Evolutionary conservation across 23 tunicate genomes (phyloP).

Genomic region (Ciona savignyi): DNA sequence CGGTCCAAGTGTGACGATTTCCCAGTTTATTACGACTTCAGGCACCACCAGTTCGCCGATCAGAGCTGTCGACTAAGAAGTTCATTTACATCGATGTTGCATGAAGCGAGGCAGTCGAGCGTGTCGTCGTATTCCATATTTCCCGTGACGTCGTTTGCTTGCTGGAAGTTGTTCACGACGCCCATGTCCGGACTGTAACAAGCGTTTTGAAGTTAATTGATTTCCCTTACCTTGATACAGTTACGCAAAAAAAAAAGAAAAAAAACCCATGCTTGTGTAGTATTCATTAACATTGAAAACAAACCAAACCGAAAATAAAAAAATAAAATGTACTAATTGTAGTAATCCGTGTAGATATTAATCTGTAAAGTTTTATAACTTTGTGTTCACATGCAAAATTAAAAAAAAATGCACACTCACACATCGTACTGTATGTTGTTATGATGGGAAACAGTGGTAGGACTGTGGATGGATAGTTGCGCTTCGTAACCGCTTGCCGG

Average conservation of each 20-base stretch:
- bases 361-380: not conserved
- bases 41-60: too few species aligned
- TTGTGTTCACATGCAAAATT: not conserved
- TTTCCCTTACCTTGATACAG: too few species aligned
- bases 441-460: slow-evolving; percentile 53
- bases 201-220: too few species aligned
- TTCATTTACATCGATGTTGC: slow-evolving; percentile 86
- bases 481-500: slow-evolving; percentile 78
- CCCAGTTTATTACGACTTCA: too few species aligned
- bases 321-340: too few species aligned
- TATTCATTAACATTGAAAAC: too few species aligned
- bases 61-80: slow-evolving; percentile 64
- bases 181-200: slow-evolving; percentile 46
- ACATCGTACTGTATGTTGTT: slow-evolving; percentile 55
- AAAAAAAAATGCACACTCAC: slow-evolving; percentile 34
- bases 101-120: slow-evolving; percentile 48
- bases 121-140: slow-evolving; percentile 88
- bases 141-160: slow-evolving; percentile 19
- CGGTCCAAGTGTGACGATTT: too few species aligned
- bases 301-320: too few species aligned
- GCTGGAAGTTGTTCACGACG: slow-evolving; percentile 46
- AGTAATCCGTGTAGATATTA: too few species aligned
- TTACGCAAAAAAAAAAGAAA: too few species aligned
- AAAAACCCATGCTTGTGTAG: too few species aligned
- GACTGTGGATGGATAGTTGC: slow-evolving; percentile 52